Evolutionary conservation across 2,888 invertebrate species (phyloP).

Genomic region (Drosophila helvetica): DNA sequence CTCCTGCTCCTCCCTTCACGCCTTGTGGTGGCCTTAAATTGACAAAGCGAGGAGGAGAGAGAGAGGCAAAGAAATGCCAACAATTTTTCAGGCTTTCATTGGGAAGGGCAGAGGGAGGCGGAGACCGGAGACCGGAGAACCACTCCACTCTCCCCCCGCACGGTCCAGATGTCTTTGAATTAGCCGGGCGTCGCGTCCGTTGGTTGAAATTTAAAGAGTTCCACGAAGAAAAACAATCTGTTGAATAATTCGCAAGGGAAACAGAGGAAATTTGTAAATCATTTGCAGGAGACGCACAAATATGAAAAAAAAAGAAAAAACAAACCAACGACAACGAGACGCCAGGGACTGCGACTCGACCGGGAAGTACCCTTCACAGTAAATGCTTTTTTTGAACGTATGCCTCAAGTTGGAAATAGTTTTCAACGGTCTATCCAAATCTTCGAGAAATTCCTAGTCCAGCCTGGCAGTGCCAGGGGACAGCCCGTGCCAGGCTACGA

Average conservation of each 20-base stretch:
- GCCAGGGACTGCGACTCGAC: neutral
- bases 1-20: slow-evolving; percentile 28
- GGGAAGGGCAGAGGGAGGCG: neutral
- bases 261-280: neutral
- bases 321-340: no score
- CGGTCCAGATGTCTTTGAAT: slow-evolving; percentile 27
- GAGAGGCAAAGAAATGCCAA: slow-evolving; percentile 37
- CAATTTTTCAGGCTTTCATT: slow-evolving; percentile 21
- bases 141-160: neutral
- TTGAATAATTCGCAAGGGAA: slow-evolving; percentile 6
- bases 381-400: no score
- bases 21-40: slow-evolving; percentile 20
- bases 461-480: neutral
- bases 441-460: no score
- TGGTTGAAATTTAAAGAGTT: slow-evolving; percentile 10
- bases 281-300: neutral
- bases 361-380: neutral
- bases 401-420: neutral
- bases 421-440: neutral
- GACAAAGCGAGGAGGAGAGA: slow-evolving; percentile 27
- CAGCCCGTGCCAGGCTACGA: neutral
- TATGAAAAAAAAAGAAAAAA: neutral
- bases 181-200: slow-evolving; percentile 10
- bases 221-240: slow-evolving; percentile 12
- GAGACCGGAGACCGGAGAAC: neutral